phyloP scores from a whole-genome alignment of 1,140 invertebrate species.

The Scaptomyza graminum region DNA sequence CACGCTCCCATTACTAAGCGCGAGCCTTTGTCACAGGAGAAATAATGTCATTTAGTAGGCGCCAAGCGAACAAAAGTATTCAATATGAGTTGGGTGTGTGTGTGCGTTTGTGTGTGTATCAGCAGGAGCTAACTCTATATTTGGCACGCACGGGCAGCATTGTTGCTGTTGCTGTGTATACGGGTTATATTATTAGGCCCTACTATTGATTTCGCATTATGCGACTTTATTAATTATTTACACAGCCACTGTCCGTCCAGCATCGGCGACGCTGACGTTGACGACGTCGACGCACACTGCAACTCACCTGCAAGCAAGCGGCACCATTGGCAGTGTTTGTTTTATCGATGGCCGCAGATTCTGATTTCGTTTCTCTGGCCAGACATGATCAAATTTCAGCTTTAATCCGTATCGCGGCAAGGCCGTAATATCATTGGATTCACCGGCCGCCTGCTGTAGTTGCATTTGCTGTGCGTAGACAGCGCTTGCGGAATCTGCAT shows the following conservation, averaged over 20 bases:
- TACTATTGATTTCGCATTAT: constrained; percentile 78
- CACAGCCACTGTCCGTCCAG: constrained; percentile 23
- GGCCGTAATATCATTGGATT: constrained; percentile 66
- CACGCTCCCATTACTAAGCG: constrained; percentile 19
- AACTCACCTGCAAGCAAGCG: constrained; percentile 80
- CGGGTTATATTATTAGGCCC: constrained; percentile 48
- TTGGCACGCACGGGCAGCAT: constrained; percentile 64
- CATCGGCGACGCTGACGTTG: background rate
- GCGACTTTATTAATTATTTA: constrained; percentile 68
- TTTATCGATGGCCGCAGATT: constrained; percentile 87
- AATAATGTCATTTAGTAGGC: constrained; percentile 68
- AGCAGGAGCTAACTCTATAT: constrained; percentile 73
- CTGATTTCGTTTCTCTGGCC: constrained; percentile 89
- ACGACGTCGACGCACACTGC: constrained; percentile 2
- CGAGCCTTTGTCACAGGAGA: constrained; percentile 38
- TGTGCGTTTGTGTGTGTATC: constrained; percentile 6
- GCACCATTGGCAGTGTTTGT: constrained; percentile 85
- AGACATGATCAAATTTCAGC: constrained; percentile 90
- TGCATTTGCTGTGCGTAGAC: constrained; percentile 68
- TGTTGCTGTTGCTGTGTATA: constrained; percentile 46
- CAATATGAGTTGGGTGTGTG: constrained; percentile 20
- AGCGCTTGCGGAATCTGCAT: constrained; percentile 72
- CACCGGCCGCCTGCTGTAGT: constrained; percentile 31
- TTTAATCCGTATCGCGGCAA: constrained; percentile 88
- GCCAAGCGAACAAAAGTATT: constrained; percentile 64